Evolutionary conservation across 2,797 vertebrate species (phyloP), one percentile per base, ranked within the genome.

Genomic region (Rhynchotus rufescens): DNA sequence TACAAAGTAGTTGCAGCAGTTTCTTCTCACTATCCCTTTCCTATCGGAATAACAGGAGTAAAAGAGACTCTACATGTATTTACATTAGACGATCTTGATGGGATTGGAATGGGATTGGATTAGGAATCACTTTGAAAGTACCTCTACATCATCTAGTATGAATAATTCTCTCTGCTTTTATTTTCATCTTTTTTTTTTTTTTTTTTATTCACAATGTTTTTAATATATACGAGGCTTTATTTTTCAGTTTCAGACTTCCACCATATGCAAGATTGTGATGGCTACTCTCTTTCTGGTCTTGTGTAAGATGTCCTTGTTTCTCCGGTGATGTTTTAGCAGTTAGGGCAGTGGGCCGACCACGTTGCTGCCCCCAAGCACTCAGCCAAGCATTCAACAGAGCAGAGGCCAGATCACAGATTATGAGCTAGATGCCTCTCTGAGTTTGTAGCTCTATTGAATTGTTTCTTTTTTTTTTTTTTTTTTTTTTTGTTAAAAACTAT

Each of bases 381-480:
- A 17, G 0, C 1, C 3, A 42, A 93, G 76, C 32, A 47, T 22
- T 47, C 45, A 47, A 14, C 10, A 20, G 47, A 82, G 76, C 44
- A 47, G 22, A 12, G 71, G n/a, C 69, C 81, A 60, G 60, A 60
- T 92, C n/a, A 34, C 64, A 80, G 78, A 76, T 32, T 72, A 59
- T 76, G 84, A 67, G 44, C 72, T 81, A 62, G 47, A 42, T 71
- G 75, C 61, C 47, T 80, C 79, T 73, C 82, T 30, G 42, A 78
- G 57, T 34, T 56, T 80, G 49, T 89, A 86, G 76, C 81, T 94
- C 92, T n/a, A 8, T 22, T 69, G 80, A 85, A 82, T 96, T 88
- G 32, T 28, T 64, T 21, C 66, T 20, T 78, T 15, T 75, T 76
- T 81, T 74, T 85, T 80, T 79, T 88, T 36, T 36, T 36, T 36